These are phyloP conservation scores for Peromyscus californicus DNA, from an alignment of 2,113 vertebrate genomes.

Conservation along the genomic window DNA sequence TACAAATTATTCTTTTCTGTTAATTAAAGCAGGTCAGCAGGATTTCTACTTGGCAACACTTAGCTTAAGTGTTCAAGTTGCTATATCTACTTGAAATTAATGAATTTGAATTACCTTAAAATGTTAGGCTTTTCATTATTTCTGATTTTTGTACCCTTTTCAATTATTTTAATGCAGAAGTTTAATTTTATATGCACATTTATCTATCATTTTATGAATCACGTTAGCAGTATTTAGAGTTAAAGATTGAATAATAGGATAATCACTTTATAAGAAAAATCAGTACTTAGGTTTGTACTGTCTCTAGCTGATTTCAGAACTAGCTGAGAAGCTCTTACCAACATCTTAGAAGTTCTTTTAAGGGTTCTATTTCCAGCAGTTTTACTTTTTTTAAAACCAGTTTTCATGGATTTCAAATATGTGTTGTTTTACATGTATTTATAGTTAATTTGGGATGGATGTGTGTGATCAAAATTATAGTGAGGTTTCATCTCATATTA, in stretches of 20 bases:
- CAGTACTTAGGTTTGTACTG: neutral
- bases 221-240: constrained; percentile 40
- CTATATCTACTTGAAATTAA: constrained; percentile 79
- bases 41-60: constrained; percentile 77
- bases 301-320: constrained; percentile 18
- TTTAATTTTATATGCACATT: constrained; percentile 58
- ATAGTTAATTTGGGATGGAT: neutral
- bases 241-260: neutral
- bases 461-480: neutral
- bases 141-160: constrained; percentile 17
- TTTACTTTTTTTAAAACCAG: neutral
- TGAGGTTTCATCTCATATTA: neutral
- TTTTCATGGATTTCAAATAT: neutral
- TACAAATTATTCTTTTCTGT: constrained; percentile 77
- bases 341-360: neutral
- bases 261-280: constrained; percentile 17
- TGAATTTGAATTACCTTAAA: constrained; percentile 74
- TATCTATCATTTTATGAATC: constrained; percentile 24
- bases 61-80: constrained; percentile 76
- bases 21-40: constrained; percentile 78
- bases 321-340: neutral
- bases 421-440: neutral
- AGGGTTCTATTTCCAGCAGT: neutral
- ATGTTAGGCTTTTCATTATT: constrained; percentile 71
- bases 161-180: constrained; percentile 35